phyloP scores from a whole-genome alignment of 2,888 invertebrate species.

The Eupithecia insigniata region DNA sequence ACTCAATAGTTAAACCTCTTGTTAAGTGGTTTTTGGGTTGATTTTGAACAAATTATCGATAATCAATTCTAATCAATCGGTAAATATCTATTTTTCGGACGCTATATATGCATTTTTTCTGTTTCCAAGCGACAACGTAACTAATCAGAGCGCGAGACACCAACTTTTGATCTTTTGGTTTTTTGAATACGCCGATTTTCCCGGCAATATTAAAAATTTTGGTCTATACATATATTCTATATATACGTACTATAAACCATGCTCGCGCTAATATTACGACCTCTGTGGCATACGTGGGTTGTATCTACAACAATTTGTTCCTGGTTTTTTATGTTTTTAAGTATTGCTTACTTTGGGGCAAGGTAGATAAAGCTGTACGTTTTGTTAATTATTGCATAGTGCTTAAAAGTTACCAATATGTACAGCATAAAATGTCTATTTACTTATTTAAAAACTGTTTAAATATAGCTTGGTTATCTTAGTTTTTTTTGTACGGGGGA shows the following conservation, averaged over 20 bases:
- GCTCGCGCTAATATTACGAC: background rate
- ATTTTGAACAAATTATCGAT: background rate
- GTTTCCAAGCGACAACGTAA: no score
- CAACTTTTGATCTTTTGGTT: background rate
- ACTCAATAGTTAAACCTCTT: background rate
- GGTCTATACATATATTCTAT: background rate
- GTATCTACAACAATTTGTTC: background rate
- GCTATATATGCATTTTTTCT: background rate
- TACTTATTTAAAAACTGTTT: background rate
- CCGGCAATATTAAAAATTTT: background rate
- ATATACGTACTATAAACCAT: no score
- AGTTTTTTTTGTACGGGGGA: no score
- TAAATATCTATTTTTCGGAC: background rate
- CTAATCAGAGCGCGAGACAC: background rate
- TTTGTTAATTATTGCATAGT: background rate
- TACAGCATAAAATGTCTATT: background rate
- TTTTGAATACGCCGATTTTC: background rate
- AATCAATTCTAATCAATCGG: background rate
- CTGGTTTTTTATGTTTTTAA: background rate
- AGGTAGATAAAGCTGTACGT: background rate
- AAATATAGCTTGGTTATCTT: background rate
- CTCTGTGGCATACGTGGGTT: background rate
- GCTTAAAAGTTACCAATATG: background rate
- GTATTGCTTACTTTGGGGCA: background rate
- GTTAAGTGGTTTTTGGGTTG: background rate